phyloP scores from a whole-genome alignment of 2,113 vertebrate genomes.

The Clarias gariepinus region DNA sequence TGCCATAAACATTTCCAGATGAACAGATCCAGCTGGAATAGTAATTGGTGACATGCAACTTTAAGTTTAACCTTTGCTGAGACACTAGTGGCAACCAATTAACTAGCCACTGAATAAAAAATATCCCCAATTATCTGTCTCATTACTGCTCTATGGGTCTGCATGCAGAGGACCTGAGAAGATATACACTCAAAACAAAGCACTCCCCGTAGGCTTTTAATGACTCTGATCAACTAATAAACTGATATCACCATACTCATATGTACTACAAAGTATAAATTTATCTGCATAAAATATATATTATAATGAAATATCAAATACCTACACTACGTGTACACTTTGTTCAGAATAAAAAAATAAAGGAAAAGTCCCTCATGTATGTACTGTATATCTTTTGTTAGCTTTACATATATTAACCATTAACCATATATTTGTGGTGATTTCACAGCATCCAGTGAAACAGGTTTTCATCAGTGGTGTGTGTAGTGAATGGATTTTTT shows the following conservation, averaged over 20 bases:
- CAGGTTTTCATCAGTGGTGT: constrained; percentile 68
- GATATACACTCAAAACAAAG: constrained; percentile 55
- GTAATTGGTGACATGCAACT: constrained; percentile 79
- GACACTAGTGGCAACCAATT: constrained; percentile 79
- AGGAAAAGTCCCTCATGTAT: neutral
- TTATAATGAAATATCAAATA: neutral
- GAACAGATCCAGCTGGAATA: constrained; percentile 77
- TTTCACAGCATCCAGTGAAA: constrained; percentile 38
- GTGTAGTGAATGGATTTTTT: constrained; percentile 64
- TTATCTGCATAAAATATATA: neutral
- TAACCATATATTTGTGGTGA: neutral
- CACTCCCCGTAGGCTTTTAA: constrained; percentile 35
- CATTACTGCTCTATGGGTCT: constrained; percentile 72
- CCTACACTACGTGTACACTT: neutral
- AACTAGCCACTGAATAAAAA: constrained; percentile 77
- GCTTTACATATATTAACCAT: neutral
- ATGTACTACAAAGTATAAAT: constrained; percentile 23
- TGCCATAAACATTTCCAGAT: constrained; percentile 75
- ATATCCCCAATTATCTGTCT: constrained; percentile 79
- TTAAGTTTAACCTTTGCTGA: constrained; percentile 79
- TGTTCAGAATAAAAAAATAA: neutral
- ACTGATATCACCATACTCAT: constrained; percentile 17
- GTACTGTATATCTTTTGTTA: neutral
- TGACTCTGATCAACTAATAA: constrained; percentile 40
- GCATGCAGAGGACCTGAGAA: constrained; percentile 66